Evolutionary conservation across 2,888 invertebrate genomes (phyloP).

Genomic region (Leuctra nigra): DNA sequence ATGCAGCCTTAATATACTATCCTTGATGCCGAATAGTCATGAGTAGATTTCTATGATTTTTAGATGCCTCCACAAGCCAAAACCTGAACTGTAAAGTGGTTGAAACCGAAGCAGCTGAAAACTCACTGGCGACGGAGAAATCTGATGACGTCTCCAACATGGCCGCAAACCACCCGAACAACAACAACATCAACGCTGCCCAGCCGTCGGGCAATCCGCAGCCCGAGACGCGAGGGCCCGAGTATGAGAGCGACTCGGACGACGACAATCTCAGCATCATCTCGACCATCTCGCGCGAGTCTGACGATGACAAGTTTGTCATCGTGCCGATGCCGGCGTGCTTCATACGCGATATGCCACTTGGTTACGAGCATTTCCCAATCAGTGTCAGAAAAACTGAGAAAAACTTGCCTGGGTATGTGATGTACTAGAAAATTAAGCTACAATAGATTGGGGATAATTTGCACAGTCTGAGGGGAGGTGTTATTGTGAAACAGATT

Average conservation of each 20-base stretch:
- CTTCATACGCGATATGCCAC: slow-evolving; percentile 26
- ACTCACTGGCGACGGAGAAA: too few relatives aligned
- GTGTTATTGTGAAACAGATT: too few relatives aligned
- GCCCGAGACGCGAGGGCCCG: slow-evolving; percentile 16
- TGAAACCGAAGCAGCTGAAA: slow-evolving; percentile 11
- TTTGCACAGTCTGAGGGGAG: too few relatives aligned
- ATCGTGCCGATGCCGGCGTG: slow-evolving; percentile 35
- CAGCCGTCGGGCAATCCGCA: slow-evolving; percentile 21
- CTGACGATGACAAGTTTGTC: slow-evolving; percentile 36
- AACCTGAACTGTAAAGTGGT: neutral
- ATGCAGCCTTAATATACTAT: too few relatives aligned
- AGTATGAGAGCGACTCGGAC: slow-evolving; percentile 34
- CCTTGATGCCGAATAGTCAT: too few relatives aligned
- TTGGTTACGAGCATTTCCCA: neutral
- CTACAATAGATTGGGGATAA: too few relatives aligned
- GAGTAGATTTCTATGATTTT: neutral
- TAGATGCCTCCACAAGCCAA: slow-evolving; percentile 2
- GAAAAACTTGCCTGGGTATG: too few relatives aligned
- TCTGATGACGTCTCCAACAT: neutral
- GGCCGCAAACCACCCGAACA: neutral
- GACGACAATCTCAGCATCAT: slow-evolving; percentile 38
- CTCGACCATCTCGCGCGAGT: slow-evolving; percentile 33
- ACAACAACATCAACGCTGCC: slow-evolving; percentile 19
- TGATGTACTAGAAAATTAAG: too few relatives aligned
- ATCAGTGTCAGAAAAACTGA: neutral